Conservation (phyloP, 2,888 invertebrate species). For the Lysandra coridon region DNA sequence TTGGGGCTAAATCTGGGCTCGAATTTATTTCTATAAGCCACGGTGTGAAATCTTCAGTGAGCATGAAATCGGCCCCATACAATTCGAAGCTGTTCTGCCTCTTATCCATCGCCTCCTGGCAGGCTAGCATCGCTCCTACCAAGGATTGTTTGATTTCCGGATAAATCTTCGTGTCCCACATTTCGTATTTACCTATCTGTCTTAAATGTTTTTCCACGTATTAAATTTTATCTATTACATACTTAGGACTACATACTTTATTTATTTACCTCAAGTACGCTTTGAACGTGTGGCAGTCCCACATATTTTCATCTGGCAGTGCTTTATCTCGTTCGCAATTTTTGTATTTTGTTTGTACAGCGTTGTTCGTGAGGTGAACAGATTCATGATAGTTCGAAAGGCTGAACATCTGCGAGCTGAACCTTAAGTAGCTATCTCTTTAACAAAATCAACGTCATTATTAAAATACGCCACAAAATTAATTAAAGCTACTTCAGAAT, state of each 20-base stretch:
- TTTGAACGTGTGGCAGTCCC: slow-evolving; percentile 93
- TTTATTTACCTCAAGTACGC: slow-evolving; percentile 81
- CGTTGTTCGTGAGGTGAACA: slow-evolving; percentile 95
- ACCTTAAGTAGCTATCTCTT: slow-evolving; percentile 94
- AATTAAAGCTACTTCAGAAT: slow-evolving; percentile 13
- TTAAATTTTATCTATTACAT: slow-evolving; percentile 37
- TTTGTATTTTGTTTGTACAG: slow-evolving; percentile 93
- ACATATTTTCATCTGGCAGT: slow-evolving; percentile 96
- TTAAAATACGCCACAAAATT: background rate
- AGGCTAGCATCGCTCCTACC: slow-evolving; percentile 90
- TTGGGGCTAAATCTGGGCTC: slow-evolving; percentile 94
- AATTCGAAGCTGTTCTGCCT: slow-evolving; percentile 92
- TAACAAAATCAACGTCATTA: slow-evolving; percentile 32
- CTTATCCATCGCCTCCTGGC: slow-evolving; percentile 92
- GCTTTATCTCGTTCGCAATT: slow-evolving; percentile 86
- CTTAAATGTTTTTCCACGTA: slow-evolving; percentile 61
- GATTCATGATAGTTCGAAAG: slow-evolving; percentile 94
- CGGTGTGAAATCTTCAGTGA: slow-evolving; percentile 91
- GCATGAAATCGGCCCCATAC: slow-evolving; percentile 97
- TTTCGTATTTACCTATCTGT: slow-evolving; percentile 86
- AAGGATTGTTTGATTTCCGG: slow-evolving; percentile 91
- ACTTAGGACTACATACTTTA: slow-evolving; percentile 18
- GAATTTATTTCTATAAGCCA: slow-evolving; percentile 98
- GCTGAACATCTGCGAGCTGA: slow-evolving; percentile 94
- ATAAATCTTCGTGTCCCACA: slow-evolving; percentile 92